Base-by-base conservation (phyloP, 2,888 invertebrate genomes). In the Parascotia fuliginaria region DNA sequence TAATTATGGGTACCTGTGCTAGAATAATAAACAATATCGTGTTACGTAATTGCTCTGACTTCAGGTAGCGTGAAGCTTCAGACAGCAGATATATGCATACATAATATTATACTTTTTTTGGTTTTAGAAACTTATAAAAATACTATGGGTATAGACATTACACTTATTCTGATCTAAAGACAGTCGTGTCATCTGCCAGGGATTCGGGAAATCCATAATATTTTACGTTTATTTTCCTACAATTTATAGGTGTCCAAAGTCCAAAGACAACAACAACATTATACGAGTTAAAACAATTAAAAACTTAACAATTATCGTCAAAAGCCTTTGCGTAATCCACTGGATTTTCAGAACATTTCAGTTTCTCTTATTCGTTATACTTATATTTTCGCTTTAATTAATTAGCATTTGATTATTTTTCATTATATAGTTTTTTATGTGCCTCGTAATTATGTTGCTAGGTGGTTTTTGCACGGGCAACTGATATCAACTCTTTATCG, bases 1-100 rank as follows among this genome's bases (percentile, higher is more conserved):
- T 51, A 49, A 45, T 49, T 50, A 44, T 34, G 42, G 28, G 47
- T 50, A 56, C 45, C 42, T 54, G 45, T 55, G 39, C 44, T 32
- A n/a, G n/a, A n/a, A n/a, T n/a, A n/a, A n/a, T n/a, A n/a, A n/a
- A n/a, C 41, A 36, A 45, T 44, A 28, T 32, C 19, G 37, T 39
- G 29, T 57, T 42, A 48, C 28, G 44, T 54, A 55, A 53, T 13
- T 50, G 41, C 9, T 16, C n/a, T n/a, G n/a, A 47, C 40, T 43
- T 43, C 38, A 13, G 32, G 15, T 11, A 24, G 50, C 34, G 42
- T 27, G 22, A 44, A 48, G 50, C 50, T 38, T 42, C 29, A 29
- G 40, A 41, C 43, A 13, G 9, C 13, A 13, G 31, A n/a, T n/a
- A n/a, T n/a, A n/a, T n/a, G n/a, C n/a, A n/a, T n/a, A 31, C 12